phyloP scores from a whole-genome alignment of 2,797 vertebrate genomes.

The Percopsis omiscomaycus region DNA sequence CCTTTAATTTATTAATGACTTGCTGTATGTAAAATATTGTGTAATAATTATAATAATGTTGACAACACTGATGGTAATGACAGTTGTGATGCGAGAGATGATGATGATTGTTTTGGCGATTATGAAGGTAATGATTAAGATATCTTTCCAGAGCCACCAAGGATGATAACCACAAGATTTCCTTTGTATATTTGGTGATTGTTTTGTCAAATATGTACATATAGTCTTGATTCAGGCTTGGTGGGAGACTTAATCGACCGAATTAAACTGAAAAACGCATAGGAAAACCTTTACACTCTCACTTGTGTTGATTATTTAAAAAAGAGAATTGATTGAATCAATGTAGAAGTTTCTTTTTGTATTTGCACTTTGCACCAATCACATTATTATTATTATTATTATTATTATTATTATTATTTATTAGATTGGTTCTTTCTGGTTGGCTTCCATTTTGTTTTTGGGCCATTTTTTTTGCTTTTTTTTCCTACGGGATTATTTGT shows the following conservation, averaged over 20 bases:
- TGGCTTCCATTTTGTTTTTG: slow-evolving; percentile 69
- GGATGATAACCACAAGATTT: slow-evolving; percentile 76
- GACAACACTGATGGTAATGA: slow-evolving; percentile 61
- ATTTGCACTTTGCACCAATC: slow-evolving; percentile 98
- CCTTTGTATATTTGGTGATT: slow-evolving; percentile 99
- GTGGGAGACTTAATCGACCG: slow-evolving; percentile 89
- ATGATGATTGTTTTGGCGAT: slow-evolving; percentile 53
- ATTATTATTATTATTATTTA: slow-evolving; percentile 89
- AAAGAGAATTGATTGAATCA: slow-evolving; percentile 73
- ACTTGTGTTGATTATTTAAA: slow-evolving; percentile 86
- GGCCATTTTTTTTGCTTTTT: slow-evolving; percentile 74
- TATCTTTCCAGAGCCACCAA: slow-evolving; percentile 60
- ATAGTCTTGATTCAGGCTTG: slow-evolving; percentile 94
- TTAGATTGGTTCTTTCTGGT: slow-evolving; percentile 83
- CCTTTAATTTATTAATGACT: slow-evolving; percentile 85
- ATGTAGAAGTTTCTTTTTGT: slow-evolving; percentile 91
- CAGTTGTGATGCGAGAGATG: slow-evolving; percentile 54
- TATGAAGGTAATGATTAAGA: slow-evolving; percentile 46
- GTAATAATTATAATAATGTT: slow-evolving; percentile 79
- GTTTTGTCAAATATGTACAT: slow-evolving; percentile 99
- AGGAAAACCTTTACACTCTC: slow-evolving; percentile 86
- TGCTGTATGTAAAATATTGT: slow-evolving; percentile 83
- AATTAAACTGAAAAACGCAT: slow-evolving; percentile 67
- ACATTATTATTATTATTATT: slow-evolving; percentile 61
- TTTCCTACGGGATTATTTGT: slow-evolving; percentile 91